Percentiles rank a stretch among this genome's conserved stretches.
Evolutionary conservation across 2,888 invertebrate genomes (phyloP).

Genomic region (Pristionchus fissidentatus): DNA sequence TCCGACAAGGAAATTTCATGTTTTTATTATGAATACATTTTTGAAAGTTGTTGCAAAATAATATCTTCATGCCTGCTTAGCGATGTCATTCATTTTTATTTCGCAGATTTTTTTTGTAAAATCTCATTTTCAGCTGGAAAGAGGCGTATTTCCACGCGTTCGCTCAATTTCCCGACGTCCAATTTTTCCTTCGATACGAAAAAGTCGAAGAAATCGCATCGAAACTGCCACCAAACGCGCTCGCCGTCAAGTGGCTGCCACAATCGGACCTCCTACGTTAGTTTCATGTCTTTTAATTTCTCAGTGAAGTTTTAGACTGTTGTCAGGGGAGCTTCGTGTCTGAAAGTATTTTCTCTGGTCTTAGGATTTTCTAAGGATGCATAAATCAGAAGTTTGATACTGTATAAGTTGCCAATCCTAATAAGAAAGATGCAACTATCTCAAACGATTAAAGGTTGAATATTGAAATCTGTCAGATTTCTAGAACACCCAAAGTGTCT

Average conservation of each 20-base stretch:
- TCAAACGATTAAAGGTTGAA: too few relatives aligned
- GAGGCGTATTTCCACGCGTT: constrained; percentile 58
- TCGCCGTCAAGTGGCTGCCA: constrained; percentile 64
- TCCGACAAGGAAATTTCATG: too few relatives aligned
- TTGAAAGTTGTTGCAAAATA: too few relatives aligned
- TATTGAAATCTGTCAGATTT: too few relatives aligned
- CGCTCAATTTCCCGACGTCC: constrained; percentile 57
- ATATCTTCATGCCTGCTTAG: background rate
- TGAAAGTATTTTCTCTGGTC: too few relatives aligned
- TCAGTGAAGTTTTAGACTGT: too few relatives aligned
- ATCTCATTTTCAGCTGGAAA: constrained; percentile 33
- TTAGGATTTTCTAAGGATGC: too few relatives aligned
- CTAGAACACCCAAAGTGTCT: constrained; percentile 83
- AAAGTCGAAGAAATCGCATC: background rate
- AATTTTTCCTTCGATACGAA: constrained; percentile 58
- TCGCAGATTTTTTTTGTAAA: background rate
- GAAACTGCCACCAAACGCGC: constrained; percentile 55
- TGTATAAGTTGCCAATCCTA: too few relatives aligned
- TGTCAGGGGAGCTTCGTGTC: too few relatives aligned
- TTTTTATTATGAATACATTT: too few relatives aligned
- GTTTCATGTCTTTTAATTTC: background rate
- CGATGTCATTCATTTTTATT: background rate
- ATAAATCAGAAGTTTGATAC: too few relatives aligned
- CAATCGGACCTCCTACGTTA: constrained; percentile 61
- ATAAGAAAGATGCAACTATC: too few relatives aligned